Evolutionary conservation across 2,888 invertebrate species (phyloP).

Genomic region (Liposcelis brunnea): DNA sequence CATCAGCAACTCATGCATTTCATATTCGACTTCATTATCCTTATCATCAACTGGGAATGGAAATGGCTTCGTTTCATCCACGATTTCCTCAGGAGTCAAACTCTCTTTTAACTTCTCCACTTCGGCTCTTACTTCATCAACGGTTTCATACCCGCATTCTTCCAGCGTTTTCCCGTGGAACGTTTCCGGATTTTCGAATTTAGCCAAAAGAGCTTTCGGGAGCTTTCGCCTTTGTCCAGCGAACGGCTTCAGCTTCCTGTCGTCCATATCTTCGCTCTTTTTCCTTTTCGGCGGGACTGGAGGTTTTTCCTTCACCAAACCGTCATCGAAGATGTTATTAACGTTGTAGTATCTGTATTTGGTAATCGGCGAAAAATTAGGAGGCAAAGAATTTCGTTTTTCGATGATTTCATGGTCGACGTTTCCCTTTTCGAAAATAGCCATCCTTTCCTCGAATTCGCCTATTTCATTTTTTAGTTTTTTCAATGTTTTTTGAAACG

Average conservation of each 20-base stretch:
- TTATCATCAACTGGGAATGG: background rate
- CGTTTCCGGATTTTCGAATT: no score
- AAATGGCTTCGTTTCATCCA: background rate
- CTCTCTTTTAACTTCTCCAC: background rate
- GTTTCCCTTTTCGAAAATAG: background rate
- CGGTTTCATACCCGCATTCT: no score
- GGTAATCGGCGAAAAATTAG: no score
- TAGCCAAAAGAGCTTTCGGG: no score
- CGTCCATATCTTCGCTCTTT: no score
- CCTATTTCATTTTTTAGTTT: background rate
- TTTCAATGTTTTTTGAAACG: background rate
- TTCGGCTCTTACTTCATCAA: no score
- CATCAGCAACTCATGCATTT: background rate
- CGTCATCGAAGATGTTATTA: constrained; percentile 4
- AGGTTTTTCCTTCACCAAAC: background rate
- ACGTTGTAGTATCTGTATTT: no score
- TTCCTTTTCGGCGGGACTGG: constrained; percentile 2
- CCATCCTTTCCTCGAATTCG: constrained; percentile 4
- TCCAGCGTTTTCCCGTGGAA: no score
- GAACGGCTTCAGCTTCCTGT: no score
- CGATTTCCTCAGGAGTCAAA: background rate
- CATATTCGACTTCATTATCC: background rate
- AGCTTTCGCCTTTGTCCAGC: no score
- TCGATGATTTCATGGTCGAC: no score
- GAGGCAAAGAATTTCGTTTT: no score